Percentiles rank a stretch among this genome's conserved stretches.
Evolutionary conservation across 2,797 vertebrate genomes (phyloP).

Genomic region (Clarias fuscus): DNA sequence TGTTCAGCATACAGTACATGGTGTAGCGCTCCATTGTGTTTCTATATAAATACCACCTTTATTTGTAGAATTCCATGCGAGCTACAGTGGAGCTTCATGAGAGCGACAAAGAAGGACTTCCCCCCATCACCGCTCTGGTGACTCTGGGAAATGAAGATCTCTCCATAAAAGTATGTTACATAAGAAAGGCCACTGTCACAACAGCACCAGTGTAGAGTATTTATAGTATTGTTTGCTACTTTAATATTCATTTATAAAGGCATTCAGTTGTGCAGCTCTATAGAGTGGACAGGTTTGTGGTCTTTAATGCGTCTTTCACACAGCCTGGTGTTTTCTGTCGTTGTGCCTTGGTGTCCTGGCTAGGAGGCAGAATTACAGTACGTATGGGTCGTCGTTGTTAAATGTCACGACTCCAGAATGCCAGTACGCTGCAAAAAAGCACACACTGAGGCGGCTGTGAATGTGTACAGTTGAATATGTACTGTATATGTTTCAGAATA

Average conservation of each 20-base stretch:
- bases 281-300: background rate
- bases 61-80: slow-evolving; percentile 84
- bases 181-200: background rate
- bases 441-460: no score
- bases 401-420: no score
- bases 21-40: slow-evolving; percentile 1
- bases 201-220: background rate
- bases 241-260: background rate
- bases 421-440: no score
- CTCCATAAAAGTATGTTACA: slow-evolving; percentile 80
- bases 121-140: slow-evolving; percentile 81
- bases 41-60: slow-evolving; percentile 27
- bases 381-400: no score
- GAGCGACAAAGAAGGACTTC: slow-evolving; percentile 73
- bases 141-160: slow-evolving; percentile 88
- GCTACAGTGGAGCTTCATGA: slow-evolving; percentile 82
- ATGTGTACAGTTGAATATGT: no score
- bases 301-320: background rate
- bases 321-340: no score
- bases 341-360: no score
- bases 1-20: background rate
- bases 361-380: no score
- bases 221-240: background rate
- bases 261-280: background rate
- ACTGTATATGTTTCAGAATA: no score